Evolutionary conservation across 2,797 vertebrate genomes (phyloP).

Genomic region (Knipowitschia caucasica): DNA sequence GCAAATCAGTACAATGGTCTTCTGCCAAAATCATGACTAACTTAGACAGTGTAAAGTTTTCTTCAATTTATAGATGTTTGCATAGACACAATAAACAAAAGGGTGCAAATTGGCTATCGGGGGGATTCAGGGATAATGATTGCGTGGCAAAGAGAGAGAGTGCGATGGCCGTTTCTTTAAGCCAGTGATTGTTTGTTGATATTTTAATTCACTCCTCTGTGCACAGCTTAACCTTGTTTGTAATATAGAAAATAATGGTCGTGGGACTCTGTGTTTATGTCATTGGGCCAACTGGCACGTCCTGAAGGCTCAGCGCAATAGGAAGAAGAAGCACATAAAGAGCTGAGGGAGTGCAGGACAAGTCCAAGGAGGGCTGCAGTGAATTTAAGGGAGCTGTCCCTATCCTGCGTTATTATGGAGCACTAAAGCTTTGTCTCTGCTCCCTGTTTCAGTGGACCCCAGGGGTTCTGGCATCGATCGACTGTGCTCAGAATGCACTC

Average conservation of each 20-base stretch:
- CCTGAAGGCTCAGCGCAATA: slow-evolving; percentile 35
- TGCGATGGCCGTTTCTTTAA: slow-evolving; percentile 34
- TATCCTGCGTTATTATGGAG: slow-evolving; percentile 68
- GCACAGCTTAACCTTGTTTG: slow-evolving; percentile 47
- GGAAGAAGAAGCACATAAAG: slow-evolving; percentile 16
- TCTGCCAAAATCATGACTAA: background rate
- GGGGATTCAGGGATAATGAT: slow-evolving; percentile 51
- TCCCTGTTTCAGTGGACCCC: slow-evolving; percentile 67
- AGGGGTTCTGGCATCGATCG: slow-evolving; percentile 75
- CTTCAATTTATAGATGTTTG: background rate
- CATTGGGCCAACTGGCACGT: slow-evolving; percentile 47
- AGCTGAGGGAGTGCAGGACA: slow-evolving; percentile 37
- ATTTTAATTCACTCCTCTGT: slow-evolving; percentile 45
- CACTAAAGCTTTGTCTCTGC: slow-evolving; percentile 71
- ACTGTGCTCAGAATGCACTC: slow-evolving; percentile 68
- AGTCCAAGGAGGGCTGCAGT: slow-evolving; percentile 48
- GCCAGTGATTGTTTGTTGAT: slow-evolving; percentile 40
- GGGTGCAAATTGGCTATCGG: slow-evolving; percentile 46
- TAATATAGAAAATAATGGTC: slow-evolving; percentile 42
- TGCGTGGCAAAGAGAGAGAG: slow-evolving; percentile 37
- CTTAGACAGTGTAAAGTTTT: background rate
- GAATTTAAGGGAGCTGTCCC: slow-evolving; percentile 59
- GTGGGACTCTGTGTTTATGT: slow-evolving; percentile 39
- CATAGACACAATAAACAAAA: background rate
- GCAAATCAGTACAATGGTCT: background rate